Evolutionary conservation across 2,113 vertebrate genomes (phyloP), one percentile per base, ranked within the genome.

Genomic region (Hippoglossus stenolepis): DNA sequence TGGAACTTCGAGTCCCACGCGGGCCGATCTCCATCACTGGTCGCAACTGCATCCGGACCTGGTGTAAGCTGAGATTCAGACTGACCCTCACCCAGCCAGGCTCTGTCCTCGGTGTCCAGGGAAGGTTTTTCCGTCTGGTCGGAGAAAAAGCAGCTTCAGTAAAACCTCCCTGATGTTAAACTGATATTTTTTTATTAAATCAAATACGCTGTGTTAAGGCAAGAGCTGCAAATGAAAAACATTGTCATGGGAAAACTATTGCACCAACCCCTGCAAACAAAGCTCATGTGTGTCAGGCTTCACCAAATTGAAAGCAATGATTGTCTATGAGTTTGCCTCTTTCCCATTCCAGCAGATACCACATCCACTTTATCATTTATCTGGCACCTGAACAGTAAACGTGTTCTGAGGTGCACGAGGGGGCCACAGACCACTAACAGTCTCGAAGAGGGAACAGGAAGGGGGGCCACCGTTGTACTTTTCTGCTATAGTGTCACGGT

Each of bases 1-100:
- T 99, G 97, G 64, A 99, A 87, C 72, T 99, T 99, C 78, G 95
- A 99, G 91, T 97, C 98, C 98, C 98, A 99, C 0, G 97, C 97
- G 0, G 97, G 97, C 12, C 98, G 88, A 53, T 93, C 89, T 1
- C 43, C 90, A 2, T 84, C 80, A 0, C 45, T 40, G 2, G 21
- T 28, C 2, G 47, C 75, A 5, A 0, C 53, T 35, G 26, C 61
- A 3, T 83, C 11, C 1, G 64, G 21, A 68, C 21, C 31, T 8
- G 49, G 23, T 12, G 87, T 40, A 0, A 83, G 85, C 78, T 86
- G 92, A 59, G 66, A 82, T 18, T 93, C 80, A 13, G 91, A 92
- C 62, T 69, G 92, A 45, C 73, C 79, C 24, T 91, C 91, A 1
- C 77, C 59, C 74, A 93, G 57, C 75, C 87, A 89, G 18, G 67